These are phyloP conservation scores for Cromileptes altivelis DNA, from an alignment of 2,113 vertebrate genomes.

Conservation along the genomic window DNA sequence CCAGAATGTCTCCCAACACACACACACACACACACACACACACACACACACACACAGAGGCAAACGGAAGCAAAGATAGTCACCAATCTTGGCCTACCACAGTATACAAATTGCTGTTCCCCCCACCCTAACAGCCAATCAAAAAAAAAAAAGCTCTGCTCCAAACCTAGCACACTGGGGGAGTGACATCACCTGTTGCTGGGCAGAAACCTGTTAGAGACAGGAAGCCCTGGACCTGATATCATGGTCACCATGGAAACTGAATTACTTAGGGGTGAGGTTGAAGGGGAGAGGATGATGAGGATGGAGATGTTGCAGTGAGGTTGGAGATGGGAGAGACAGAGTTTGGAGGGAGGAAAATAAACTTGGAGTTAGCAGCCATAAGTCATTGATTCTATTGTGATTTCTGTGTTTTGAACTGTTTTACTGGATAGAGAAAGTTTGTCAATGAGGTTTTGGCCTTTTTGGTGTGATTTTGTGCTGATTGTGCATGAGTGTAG, in stretches of 20 bases:
- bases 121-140: constrained; percentile 70
- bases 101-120: constrained; percentile 38
- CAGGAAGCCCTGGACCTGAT: constrained; percentile 80
- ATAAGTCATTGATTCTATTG: neutral
- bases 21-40: constrained; percentile 17
- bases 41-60: constrained; percentile 1
- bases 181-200: constrained; percentile 86
- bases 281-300: constrained; percentile 54
- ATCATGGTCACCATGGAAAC: constrained; percentile 84
- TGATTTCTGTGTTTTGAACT: neutral
- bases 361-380: constrained; percentile 5
- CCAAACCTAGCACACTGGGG: constrained; percentile 50
- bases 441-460: neutral
- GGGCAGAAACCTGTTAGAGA: constrained; percentile 80
- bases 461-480: neutral
- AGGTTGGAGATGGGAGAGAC: constrained; percentile 12
- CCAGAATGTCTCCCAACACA: constrained; percentile 19
- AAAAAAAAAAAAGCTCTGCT: constrained; percentile 52
- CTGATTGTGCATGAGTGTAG: constrained; percentile 3
- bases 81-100: constrained; percentile 52
- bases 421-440: neutral
- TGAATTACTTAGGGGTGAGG: constrained; percentile 69
- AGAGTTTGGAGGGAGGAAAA: constrained; percentile 16
- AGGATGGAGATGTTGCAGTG: constrained; percentile 31
- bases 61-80: constrained; percentile 25